Conservation (phyloP, 2,113 vertebrate genomes). For the Zonotrichia leucophrys region DNA sequence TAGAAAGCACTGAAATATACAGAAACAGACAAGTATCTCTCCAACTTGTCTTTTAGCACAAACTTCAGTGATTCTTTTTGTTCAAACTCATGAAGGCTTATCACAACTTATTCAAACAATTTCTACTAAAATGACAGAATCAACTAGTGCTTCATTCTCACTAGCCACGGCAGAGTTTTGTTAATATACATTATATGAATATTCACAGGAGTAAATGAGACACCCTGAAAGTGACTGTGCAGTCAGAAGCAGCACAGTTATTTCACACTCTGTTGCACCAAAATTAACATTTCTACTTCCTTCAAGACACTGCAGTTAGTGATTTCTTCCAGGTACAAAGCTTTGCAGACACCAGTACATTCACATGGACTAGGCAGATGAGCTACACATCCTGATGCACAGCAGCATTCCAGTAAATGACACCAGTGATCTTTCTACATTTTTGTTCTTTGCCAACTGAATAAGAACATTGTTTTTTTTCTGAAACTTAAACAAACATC, state of each 20-base stretch:
- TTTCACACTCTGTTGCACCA: background rate
- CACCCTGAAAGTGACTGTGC: background rate
- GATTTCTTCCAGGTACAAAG: background rate
- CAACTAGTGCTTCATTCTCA: background rate
- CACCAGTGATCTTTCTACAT: background rate
- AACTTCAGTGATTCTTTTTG: background rate
- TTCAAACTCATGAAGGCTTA: background rate
- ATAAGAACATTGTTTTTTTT: background rate
- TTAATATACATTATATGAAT: background rate
- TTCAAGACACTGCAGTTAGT: background rate
- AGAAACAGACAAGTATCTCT: background rate
- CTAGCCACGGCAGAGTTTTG: background rate
- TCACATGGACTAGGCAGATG: background rate
- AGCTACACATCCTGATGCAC: background rate
- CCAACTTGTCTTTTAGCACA: background rate
- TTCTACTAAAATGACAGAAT: background rate
- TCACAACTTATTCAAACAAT: background rate
- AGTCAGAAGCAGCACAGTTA: background rate
- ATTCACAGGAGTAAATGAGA: background rate
- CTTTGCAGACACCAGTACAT: background rate
- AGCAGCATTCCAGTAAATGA: fast-evolving
- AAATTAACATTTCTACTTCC: background rate
- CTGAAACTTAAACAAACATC: background rate
- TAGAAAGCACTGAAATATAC: background rate
- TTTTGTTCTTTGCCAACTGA: background rate